phyloP scores from a whole-genome alignment of 2,113 vertebrate species.

The Xiphorhynchus elegans region DNA sequence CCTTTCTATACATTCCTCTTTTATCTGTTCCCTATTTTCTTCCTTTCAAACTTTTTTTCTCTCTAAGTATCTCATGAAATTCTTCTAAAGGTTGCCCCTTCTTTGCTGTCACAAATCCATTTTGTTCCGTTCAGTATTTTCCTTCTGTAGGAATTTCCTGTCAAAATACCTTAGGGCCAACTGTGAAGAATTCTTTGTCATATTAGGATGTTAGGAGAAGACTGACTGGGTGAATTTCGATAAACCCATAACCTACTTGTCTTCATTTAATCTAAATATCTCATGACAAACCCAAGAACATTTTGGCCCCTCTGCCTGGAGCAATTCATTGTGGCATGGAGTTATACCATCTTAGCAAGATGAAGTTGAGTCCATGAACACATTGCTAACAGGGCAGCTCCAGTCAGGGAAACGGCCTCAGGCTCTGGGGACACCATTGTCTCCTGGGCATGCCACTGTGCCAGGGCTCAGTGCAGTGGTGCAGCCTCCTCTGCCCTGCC shows the following conservation, averaged over 20 bases:
- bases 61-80: neutral
- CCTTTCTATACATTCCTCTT: neutral
- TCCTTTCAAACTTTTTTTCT: neutral
- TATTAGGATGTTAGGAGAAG: neutral
- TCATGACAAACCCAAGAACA: neutral
- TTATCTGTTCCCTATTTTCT: neutral
- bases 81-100: neutral
- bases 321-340: neutral
- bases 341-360: neutral
- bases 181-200: neutral
- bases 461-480: fast-evolving
- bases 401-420: neutral
- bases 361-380: neutral
- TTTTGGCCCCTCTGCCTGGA: fast-evolving
- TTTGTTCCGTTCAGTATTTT: neutral
- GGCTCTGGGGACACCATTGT: neutral
- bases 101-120: neutral
- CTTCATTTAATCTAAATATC: neutral
- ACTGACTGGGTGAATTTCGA: neutral
- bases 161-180: neutral
- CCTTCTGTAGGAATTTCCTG: neutral
- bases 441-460: neutral
- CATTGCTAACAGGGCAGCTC: neutral
- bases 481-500: neutral
- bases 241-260: neutral